Evolutionary conservation across 2,888 invertebrate species (phyloP).

Genomic region (Aporophyla lueneburgensis): DNA sequence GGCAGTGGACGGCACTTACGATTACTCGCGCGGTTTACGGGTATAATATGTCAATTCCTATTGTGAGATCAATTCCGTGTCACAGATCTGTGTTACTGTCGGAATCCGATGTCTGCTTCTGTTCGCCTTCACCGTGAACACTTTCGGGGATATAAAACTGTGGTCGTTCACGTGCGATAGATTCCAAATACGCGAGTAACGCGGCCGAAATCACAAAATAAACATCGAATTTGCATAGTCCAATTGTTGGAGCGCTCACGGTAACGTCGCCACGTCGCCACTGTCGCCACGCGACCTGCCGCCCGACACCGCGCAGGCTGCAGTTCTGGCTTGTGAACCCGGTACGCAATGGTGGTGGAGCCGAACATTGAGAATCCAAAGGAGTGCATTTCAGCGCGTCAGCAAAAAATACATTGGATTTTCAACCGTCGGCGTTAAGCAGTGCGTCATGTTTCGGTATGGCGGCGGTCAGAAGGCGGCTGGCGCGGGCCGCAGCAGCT

Average conservation of each 20-base stretch:
- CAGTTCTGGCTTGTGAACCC: not conserved
- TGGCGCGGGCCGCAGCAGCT: slow-evolving; percentile 80
- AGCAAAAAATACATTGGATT: not conserved
- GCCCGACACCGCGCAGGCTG: not conserved
- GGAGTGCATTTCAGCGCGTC: too few relatives aligned
- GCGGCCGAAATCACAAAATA: slow-evolving; percentile 53
- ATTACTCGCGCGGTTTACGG: slow-evolving; percentile 54
- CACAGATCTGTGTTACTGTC: slow-evolving; percentile 63
- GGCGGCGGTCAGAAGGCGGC: slow-evolving; percentile 2
- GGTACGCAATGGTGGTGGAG: not conserved
- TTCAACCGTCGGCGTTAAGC: not conserved
- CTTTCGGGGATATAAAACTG: not conserved
- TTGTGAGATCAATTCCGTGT: slow-evolving; percentile 56
- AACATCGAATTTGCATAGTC: slow-evolving; percentile 44
- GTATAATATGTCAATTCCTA: slow-evolving; percentile 63
- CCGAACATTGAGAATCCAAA: not conserved
- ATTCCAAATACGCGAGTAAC: slow-evolving; percentile 51
- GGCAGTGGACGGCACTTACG: slow-evolving; percentile 71
- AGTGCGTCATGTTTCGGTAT: too few relatives aligned
- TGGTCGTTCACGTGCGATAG: slow-evolving; percentile 5
- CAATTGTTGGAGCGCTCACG: slow-evolving; percentile 26
- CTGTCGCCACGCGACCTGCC: not conserved
- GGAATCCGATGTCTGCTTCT: slow-evolving; percentile 60
- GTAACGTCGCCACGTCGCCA: slow-evolving; percentile 5
- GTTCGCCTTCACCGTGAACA: slow-evolving; percentile 23